phyloP scores from a whole-genome alignment of 2,888 invertebrate species.

The Coenonympha glycerion region DNA sequence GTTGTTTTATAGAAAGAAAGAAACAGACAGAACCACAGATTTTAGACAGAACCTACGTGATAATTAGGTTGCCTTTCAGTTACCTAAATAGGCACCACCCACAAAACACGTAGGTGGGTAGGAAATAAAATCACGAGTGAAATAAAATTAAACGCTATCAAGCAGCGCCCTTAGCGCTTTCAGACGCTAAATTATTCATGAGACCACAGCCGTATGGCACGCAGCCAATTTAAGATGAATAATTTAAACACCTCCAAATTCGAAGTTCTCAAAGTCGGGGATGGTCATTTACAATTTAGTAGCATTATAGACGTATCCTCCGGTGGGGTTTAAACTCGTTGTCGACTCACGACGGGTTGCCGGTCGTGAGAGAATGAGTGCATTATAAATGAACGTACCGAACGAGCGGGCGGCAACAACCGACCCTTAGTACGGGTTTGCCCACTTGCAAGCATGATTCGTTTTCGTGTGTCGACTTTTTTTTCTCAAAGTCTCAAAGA shows the following conservation, averaged over 20 bases:
- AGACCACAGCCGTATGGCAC: slow-evolving; percentile 35
- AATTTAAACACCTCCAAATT: slow-evolving; percentile 53
- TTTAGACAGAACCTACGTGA: too few relatives aligned
- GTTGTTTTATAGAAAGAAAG: too few relatives aligned
- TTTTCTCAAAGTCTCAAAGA: too few relatives aligned
- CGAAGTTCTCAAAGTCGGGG: slow-evolving; percentile 57
- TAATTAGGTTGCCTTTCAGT: too few relatives aligned
- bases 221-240: slow-evolving; percentile 55
- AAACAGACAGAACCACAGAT: too few relatives aligned
- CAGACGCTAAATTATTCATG: slow-evolving; percentile 41
- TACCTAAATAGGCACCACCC: neutral
- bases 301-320: slow-evolving; percentile 54
- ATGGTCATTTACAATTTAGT: slow-evolving; percentile 61
- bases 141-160: slow-evolving; percentile 43
- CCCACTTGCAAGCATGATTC: too few relatives aligned
- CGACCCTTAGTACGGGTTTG: too few relatives aligned
- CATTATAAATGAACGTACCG: slow-evolving; percentile 41
- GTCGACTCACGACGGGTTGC: too few relatives aligned
- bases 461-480: too few relatives aligned
- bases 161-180: slow-evolving; percentile 35
- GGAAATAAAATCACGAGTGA: slow-evolving; percentile 35
- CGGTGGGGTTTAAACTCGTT: slow-evolving; percentile 34
- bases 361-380: slow-evolving; percentile 39
- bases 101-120: neutral
- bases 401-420: slow-evolving; percentile 26